Conservation (phyloP, 2,888 invertebrate genomes). For the Pyrrhia umbra region DNA sequence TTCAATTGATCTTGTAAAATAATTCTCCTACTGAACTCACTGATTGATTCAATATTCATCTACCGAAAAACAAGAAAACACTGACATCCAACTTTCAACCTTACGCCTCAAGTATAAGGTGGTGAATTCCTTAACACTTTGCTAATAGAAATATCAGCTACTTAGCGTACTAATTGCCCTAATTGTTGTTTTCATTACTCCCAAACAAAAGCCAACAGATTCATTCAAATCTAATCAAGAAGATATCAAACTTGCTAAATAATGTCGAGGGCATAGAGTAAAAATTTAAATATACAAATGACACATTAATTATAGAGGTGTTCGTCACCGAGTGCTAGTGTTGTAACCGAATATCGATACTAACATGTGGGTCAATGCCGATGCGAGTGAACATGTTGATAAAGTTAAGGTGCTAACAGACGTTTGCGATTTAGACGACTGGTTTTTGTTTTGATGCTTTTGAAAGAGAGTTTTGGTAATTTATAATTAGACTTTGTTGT, state of each 20-base stretch:
- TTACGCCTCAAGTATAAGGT: neutral
- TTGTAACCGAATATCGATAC: constrained; percentile 85
- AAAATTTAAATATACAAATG: constrained; percentile 69
- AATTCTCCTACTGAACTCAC: neutral
- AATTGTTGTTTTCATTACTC: constrained; percentile 21
- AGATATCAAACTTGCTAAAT: constrained; percentile 54
- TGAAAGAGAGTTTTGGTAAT: no score
- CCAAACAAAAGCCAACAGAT: constrained; percentile 42
- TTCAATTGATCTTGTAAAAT: no score
- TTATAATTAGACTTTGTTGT: no score
- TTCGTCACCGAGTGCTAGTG: constrained; percentile 74
- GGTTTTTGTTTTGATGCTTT: neutral
- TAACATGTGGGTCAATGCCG: constrained; percentile 82
- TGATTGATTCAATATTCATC: constrained; percentile 1
- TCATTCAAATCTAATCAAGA: constrained; percentile 42
- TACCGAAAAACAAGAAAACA: neutral
- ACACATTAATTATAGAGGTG: constrained; percentile 66
- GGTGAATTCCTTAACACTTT: neutral
- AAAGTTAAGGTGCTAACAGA: constrained; percentile 51
- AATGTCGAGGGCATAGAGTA: constrained; percentile 69
- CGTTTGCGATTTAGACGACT: neutral
- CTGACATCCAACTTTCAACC: neutral
- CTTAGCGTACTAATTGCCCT: constrained; percentile 7
- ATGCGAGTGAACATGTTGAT: constrained; percentile 37
- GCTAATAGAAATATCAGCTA: constrained; percentile 1